Base-by-base conservation (phyloP, 2,113 vertebrate species). In the Galbula dea region DNA sequence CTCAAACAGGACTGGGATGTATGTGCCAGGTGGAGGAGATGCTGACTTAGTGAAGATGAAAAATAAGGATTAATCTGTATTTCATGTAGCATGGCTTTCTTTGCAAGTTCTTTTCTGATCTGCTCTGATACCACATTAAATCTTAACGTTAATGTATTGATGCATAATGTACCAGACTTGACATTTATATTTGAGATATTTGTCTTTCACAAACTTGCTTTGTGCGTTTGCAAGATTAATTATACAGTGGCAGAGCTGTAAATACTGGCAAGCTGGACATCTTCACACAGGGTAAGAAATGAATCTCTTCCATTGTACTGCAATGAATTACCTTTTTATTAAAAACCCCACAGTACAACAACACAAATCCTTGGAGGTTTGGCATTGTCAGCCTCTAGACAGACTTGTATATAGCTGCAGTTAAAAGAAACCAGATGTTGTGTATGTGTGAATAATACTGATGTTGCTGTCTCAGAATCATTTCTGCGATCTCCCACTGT, bases 201-300 rank as follows among this genome's bases (percentile, higher is more conserved):
- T 30, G 34, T 72, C 62, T 90, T 82, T 89, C 48, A 92, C 36
- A 86, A 76, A 83, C 46, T 86, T 83, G 54, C 39, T 79, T 68
- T 52, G 17, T 72, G 71, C 74, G 48, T 48, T 72, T 77, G n/a
- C 2, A 16, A 57, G 67, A 87, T 83, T 73, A 93, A 87, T 94
- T 80, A 51, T 22, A 76, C 16, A 49, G 36, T 37, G 22, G 12
- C 41, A 58, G 49, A 85, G 68, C 45, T 57, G 79, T 94, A 95
- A 91, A 94, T 83, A 89, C 43, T 85, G 72, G 71, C 30, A 89
- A 84, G 52, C 62, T 65, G 85, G 88, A 88, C 88, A 88, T 83
- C 48, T 79, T 76, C 67, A 88, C 21, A 80, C 5, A 67, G n/a
- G 17, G 23, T 65, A 91, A 88, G 48, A 91, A 91, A 93, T 76